Conservation (phyloP, 2,888 invertebrate species). For the Zeuzera pyrina region DNA sequence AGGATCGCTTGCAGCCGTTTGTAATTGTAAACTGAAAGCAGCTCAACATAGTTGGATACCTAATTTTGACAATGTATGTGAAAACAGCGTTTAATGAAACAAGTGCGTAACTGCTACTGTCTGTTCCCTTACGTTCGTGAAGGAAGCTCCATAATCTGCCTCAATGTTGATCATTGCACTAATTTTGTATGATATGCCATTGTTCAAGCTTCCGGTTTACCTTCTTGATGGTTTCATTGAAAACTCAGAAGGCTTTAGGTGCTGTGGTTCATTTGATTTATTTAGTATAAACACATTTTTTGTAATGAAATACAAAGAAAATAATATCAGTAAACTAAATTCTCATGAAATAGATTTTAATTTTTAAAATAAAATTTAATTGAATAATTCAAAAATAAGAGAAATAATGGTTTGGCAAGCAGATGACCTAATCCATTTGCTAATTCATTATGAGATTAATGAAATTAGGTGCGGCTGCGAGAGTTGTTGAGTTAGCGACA, state of each 20-base stretch:
- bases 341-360: not conserved
- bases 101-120: constrained; percentile 18
- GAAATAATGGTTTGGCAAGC: too few relatives aligned
- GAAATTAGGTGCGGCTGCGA: too few relatives aligned
- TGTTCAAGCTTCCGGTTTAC: constrained; percentile 55
- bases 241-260: constrained; percentile 1
- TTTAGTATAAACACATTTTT: not conserved
- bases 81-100: constrained; percentile 11
- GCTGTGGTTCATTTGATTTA: not conserved
- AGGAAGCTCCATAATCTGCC: constrained; percentile 19
- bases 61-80: constrained; percentile 7
- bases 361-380: not conserved
- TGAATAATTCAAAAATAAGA: not conserved
- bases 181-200: constrained; percentile 48
- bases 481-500: too few relatives aligned
- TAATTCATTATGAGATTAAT: too few relatives aligned
- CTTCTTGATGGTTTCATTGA: constrained; percentile 24
- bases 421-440: too few relatives aligned
- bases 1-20: too few relatives aligned
- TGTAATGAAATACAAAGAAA: not conserved
- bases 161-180: constrained; percentile 33
- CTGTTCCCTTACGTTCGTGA: constrained; percentile 11
- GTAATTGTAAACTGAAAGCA: too few relatives aligned
- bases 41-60: constrained; percentile 8
- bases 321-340: too few relatives aligned